A percentile compares a stretch with the other conserved stretches of the same genome.
These are phyloP conservation scores for Acanthornis magna DNA, from an alignment of 2,797 vertebrate genomes.

Conservation along the genomic window DNA sequence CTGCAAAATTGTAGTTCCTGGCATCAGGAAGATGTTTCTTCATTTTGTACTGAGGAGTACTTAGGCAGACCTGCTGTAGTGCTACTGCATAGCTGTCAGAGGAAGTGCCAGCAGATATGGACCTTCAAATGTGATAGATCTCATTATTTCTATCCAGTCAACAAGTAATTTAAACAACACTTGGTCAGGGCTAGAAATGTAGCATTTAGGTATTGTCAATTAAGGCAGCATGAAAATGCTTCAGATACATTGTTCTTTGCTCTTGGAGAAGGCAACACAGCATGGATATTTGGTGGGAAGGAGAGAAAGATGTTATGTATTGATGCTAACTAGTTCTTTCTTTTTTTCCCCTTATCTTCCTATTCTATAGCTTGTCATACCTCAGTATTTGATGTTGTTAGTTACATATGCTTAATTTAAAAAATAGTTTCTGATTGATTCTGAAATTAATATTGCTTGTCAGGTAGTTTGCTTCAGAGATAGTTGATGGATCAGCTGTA, in stretches of 20 bases:
- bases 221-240: neutral
- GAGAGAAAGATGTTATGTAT: neutral
- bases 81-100: neutral
- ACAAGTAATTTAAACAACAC: neutral
- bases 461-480: neutral
- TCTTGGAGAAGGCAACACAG: neutral
- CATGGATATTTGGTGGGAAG: neutral
- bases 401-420: neutral
- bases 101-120: neutral
- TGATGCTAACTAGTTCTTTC: neutral
- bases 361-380: neutral
- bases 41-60: neutral
- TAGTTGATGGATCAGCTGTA: neutral
- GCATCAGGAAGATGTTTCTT: neutral
- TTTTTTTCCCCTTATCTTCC: neutral
- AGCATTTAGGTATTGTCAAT: neutral
- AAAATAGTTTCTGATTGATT: neutral
- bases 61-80: neutral
- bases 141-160: neutral
- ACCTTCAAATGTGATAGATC: neutral
- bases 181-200: neutral
- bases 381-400: neutral
- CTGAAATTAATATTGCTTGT: neutral
- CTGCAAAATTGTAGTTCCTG: neutral
- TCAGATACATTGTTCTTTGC: neutral